Base-by-base conservation (phyloP, 2,797 vertebrate species). In the Protosalanx chinensis region DNA sequence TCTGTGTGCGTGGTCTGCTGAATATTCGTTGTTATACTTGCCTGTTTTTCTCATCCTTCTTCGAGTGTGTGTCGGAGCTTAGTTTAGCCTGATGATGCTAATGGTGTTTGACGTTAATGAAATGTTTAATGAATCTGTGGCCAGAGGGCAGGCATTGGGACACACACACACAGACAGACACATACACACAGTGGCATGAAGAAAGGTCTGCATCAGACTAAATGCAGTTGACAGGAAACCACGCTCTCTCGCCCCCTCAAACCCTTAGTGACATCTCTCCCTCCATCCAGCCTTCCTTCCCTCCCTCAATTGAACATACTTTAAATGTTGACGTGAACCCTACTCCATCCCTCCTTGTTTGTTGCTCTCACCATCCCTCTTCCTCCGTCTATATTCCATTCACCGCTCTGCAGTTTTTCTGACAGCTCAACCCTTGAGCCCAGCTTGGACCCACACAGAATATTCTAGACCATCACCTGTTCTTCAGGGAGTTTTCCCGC, bases 61-160 rank as follows among this genome's bases (percentile, higher is more conserved):
- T 4, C 32, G 23, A 18, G 53, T 58, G 67, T 59, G 30, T 37
- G 18, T 58, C 5, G 3, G 29, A 12, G 51, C 18, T 70, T 60
- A 61, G 68, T 81, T 81, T 80, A 78, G 77, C 82, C 72, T 76
- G 72, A 82, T 41, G 73, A 70, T 70, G 77, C 82, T 87, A 86
- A 91, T 85, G 72, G 75, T 80, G 82, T 90, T 88, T 89, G 89
- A 90, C 86, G 59, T 86, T 87, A 89, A 89, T 89, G 78, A 88
- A 86, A 91, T 87, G 86, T 87, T 89, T 88, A 86, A 90, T 88
- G 85, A 87, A 88, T 85, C 74, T 72, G 32, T 65, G 71, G 78
- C 84, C 82, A 77, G 80, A 80, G 80, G 86, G 81, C 65, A 66
- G 72, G 18, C 33, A 61, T 29, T 15, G 20, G 41, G 12, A 46